Evolutionary conservation across 2,797 vertebrate genomes (phyloP).

Genomic region (Kryptopterus vitreolus): DNA sequence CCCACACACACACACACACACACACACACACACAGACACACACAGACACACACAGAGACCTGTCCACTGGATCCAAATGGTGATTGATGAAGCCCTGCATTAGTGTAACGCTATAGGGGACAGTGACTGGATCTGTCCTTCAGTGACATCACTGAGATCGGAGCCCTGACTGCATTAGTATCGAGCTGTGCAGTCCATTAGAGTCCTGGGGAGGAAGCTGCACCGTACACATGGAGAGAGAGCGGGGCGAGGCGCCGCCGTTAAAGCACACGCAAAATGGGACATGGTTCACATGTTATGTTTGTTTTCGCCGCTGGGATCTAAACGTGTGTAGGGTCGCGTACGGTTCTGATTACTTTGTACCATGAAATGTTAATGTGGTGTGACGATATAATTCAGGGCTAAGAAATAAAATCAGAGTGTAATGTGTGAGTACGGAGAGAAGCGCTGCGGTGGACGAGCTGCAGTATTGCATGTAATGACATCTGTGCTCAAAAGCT

Average conservation of each 20-base stretch:
- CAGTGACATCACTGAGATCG: slow-evolving; percentile 78
- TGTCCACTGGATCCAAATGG: slow-evolving; percentile 75
- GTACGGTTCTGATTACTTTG: neutral
- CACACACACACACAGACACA: slow-evolving; percentile 14
- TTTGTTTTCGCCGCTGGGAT: neutral
- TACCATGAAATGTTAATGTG: neutral
- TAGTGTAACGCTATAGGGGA: slow-evolving; percentile 84
- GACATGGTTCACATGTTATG: neutral
- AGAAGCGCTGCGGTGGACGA: neutral
- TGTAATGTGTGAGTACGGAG: neutral
- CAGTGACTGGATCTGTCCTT: slow-evolving; percentile 79
- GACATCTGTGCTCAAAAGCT: neutral
- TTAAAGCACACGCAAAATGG: neutral
- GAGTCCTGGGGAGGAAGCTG: slow-evolving; percentile 82
- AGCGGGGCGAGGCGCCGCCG: neutral
- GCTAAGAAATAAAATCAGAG: too few species aligned
- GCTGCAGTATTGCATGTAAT: neutral
- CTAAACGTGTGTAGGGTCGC: neutral
- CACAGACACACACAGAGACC: slow-evolving; percentile 61
- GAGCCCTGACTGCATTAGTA: slow-evolving; percentile 81
- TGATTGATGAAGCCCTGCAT: slow-evolving; percentile 86
- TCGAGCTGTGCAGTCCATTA: slow-evolving; percentile 82
- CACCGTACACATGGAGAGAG: slow-evolving; percentile 61
- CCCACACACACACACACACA: slow-evolving; percentile 8
- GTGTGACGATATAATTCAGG: neutral